Evolutionary conservation across 1,140 invertebrate genomes (phyloP).

Genomic region (Diprion similis): DNA sequence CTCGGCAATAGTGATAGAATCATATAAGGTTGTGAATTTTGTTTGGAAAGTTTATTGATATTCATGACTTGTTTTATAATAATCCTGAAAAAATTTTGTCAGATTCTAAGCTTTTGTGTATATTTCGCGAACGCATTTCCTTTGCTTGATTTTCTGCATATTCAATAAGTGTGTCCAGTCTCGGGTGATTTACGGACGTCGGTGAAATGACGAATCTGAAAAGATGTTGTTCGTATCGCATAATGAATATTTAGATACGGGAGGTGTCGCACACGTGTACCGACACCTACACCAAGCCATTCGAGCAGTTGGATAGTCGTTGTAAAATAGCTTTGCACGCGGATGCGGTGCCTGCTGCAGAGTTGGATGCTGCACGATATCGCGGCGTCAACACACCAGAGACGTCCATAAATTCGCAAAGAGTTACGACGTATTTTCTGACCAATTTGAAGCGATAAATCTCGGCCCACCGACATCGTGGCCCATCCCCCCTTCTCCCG

Average conservation of each 20-base stretch:
- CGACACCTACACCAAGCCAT: no score
- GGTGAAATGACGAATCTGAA: neutral
- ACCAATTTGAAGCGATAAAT: constrained; percentile 3
- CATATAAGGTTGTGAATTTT: no score
- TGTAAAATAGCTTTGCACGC: no score
- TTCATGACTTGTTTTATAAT: no score
- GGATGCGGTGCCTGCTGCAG: no score
- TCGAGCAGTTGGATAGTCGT: no score
- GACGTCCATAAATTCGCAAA: constrained; percentile 2
- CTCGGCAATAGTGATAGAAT: no score
- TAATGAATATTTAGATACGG: neutral
- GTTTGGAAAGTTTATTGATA: no score
- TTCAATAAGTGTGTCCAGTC: neutral
- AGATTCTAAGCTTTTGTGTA: no score
- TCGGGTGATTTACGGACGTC: neutral
- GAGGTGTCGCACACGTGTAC: neutral
- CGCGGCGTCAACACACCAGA: neutral
- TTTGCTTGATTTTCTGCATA: neutral
- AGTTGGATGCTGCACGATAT: no score
- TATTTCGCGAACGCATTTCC: no score
- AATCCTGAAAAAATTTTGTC: no score
- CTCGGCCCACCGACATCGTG: neutral
- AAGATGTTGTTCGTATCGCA: neutral
- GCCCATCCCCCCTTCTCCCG: neutral
- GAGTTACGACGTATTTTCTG: constrained; percentile 5